Evolutionary conservation across 2,888 invertebrate genomes (phyloP), one percentile per base, ranked within the genome.

Genomic region (Micoletzkya japonica): DNA sequence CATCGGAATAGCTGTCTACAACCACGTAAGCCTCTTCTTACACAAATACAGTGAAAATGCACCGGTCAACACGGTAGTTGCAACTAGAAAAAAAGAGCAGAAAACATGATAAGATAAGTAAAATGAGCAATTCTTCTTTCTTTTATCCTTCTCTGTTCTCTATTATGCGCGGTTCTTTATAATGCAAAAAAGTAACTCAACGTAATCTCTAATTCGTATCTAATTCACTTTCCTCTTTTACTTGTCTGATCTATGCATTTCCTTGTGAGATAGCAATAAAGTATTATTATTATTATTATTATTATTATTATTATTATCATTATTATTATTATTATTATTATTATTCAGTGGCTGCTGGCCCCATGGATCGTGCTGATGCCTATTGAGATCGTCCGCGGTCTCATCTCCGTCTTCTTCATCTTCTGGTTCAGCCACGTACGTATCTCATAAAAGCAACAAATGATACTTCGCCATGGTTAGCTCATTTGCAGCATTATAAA

Each of bases 301-400:
- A 17, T 14, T 44, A 14, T 44, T 44, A 14, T 44, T 14, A 14
- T 44, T 44, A 44, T 44, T 44, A 14, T n/a, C n/a, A n/a, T n/a
- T n/a, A n/a, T n/a, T n/a, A n/a, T n/a, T n/a, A n/a, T n/a, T n/a
- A n/a, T n/a, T n/a, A n/a, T n/a, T n/a, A n/a, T n/a, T n/a, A n/a
- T n/a, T 14, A 26, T 66, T 20, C 61, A 83, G 57, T 82, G 80
- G 80, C 76, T 81, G 1, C 74, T 82, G 17, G 71, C 78, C 24
- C 85, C 85, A 4, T 85, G 85, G 85, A 73, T 82, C 28, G 71
- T 77, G 34, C 68, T 86, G 32, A 83, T 85, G 83, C 72, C 73
- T 17, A 71, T 86, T 66, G 85, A 85, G 44, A 81, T 85, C 57
- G 73, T 85, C 30, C 78, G 85, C 17, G 85, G 85, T 26, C 71